Evolutionary conservation across 64 coral and sea anemone genomes (phyloP).

Genomic region (Catalaphyllia jardinei): DNA sequence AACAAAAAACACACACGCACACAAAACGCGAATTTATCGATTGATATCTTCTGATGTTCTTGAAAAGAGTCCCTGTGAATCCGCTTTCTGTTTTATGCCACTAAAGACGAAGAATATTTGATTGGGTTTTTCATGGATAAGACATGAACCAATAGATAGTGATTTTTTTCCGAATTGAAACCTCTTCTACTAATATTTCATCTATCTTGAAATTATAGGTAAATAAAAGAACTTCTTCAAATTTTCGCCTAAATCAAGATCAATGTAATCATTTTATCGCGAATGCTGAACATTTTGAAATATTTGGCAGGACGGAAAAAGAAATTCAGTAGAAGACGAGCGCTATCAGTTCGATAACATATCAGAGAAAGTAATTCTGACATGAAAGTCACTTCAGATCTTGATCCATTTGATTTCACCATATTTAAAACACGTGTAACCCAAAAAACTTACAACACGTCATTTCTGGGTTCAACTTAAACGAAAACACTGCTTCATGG

Average conservation of each 20-base stretch:
- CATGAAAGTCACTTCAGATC: background rate
- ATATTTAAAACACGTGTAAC: background rate
- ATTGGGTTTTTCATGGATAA: too few species aligned
- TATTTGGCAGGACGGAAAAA: slow-evolving; percentile 34
- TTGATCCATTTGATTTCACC: background rate
- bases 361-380: slow-evolving; percentile 5
- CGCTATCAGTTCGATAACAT: slow-evolving; percentile 26
- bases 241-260: slow-evolving; percentile 14
- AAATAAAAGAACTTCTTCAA: background rate
- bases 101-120: background rate
- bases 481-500: background rate
- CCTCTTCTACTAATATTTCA: background rate
- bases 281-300: slow-evolving; percentile 5
- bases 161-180: background rate
- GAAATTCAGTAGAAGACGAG: slow-evolving; percentile 1
- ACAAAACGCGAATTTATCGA: slow-evolving; percentile 18
- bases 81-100: background rate
- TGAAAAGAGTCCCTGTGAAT: background rate
- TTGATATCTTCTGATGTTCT: background rate
- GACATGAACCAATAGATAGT: too few species aligned
- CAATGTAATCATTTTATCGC: slow-evolving; percentile 45
- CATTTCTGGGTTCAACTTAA: background rate
- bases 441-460: background rate
- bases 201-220: background rate
- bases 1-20: background rate